These are phyloP conservation scores for Datnioides undecimradiatus DNA, from an alignment of 2,113 vertebrate species.

Conservation along the genomic window DNA sequence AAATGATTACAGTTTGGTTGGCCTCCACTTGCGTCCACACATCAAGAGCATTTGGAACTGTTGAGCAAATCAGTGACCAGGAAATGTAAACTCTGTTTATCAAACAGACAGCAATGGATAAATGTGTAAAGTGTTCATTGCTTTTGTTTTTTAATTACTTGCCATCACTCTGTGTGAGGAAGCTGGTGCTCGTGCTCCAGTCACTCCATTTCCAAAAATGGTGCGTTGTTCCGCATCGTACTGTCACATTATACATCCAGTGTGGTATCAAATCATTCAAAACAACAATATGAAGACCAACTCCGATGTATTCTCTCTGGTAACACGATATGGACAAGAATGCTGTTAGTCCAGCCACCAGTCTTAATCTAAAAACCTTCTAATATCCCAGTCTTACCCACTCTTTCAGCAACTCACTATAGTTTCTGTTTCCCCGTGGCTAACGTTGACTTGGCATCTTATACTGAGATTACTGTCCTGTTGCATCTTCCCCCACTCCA, in stretches of 20 bases:
- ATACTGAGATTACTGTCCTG: conserved; percentile 42
- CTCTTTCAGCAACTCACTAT: conserved; percentile 38
- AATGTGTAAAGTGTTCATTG: background rate
- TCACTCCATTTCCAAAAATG: conserved; percentile 79
- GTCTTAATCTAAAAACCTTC: background rate
- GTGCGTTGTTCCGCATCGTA: conserved; percentile 66
- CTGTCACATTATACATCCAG: conserved; percentile 13
- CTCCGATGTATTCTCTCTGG: conserved; percentile 36
- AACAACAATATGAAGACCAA: conserved; percentile 21
- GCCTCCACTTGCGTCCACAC: conserved; percentile 74
- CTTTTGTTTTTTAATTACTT: conserved; percentile 16
- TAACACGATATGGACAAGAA: background rate
- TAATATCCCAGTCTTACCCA: background rate
- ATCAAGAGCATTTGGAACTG: conserved; percentile 79
- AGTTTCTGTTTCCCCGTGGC: rapidly evolving
- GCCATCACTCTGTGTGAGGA: conserved; percentile 73
- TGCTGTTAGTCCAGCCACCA: background rate
- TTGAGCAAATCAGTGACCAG: background rate
- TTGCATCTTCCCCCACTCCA: conserved; percentile 62
- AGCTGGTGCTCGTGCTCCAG: conserved; percentile 52
- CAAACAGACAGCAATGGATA: rapidly evolving
- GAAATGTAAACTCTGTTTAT: background rate
- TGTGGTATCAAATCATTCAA: conserved; percentile 60
- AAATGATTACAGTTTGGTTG: conserved; percentile 43
- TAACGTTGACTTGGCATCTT: conserved; percentile 58